Base-by-base conservation (phyloP, 2,797 vertebrate species). In the Dendrocincla fuliginosa region DNA sequence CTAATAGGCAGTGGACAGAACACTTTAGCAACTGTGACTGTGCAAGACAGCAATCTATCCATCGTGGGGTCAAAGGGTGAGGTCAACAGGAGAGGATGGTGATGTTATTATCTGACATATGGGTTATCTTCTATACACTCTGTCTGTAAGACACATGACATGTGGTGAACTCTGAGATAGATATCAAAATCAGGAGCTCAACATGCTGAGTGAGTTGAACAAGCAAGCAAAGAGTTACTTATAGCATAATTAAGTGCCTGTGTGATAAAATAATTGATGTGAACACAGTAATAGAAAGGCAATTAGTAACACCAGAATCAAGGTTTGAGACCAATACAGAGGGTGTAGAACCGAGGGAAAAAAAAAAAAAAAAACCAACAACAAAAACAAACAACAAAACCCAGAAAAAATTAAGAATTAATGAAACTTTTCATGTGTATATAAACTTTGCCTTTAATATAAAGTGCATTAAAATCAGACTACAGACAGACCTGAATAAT, bases 1-100 rank as follows among this genome's bases (percentile, higher is more conserved):
- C 95, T 97, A 95, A 97, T 76, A 90, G 96, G 77, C 15, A 7
- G 46, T 32, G 81, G 94, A 96, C 91, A 95, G 87, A 87, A 88
- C 79, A 92, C 53, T 90, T 95, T 17, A 61, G 84, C 75, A 92
- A 96, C 61, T 63, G 85, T 57, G 87, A 64, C 52, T 68, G 76
- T 61, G 57, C 75, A 89, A 92, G 97, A 90, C 90, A 97, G 97
- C 97, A 97, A 97, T 98, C 96, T 96, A 96, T 97, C 92, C 87
- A 90, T 85, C 69, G 35, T 37, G 47, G 78, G 97, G 97, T 97
- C 97, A 97, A 82, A 94, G 74, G 89, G 87, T 87, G 91, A 95
- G 92, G 94, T 95, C 96, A 97, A 89, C 89, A 96, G 86, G 89
- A 98, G 67, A 96, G 92, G 90, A 96, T 83, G 57, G 89, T 82